Evolutionary conservation across 2,797 vertebrate species (phyloP).

Genomic region (Mionectes olivaceus): DNA sequence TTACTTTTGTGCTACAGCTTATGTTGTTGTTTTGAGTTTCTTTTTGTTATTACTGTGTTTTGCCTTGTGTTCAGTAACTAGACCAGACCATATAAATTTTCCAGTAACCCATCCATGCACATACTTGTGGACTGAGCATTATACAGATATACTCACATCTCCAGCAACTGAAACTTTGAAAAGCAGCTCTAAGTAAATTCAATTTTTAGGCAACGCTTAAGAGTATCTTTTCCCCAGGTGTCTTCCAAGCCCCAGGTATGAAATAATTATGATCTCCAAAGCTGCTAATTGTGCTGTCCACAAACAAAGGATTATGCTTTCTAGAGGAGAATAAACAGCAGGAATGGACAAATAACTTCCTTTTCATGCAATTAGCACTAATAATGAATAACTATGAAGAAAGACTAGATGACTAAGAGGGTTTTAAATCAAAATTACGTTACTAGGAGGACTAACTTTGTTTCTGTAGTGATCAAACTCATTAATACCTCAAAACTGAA

Average conservation of each 20-base stretch:
- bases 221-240: neutral
- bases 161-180: neutral
- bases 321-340: neutral
- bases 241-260: neutral
- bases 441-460: neutral
- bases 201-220: neutral
- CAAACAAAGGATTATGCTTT: conserved; percentile 28
- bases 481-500: neutral
- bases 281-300: conserved; percentile 3
- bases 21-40: neutral
- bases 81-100: neutral
- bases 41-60: neutral
- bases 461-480: neutral
- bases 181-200: neutral
- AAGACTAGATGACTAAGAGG: neutral
- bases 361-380: neutral
- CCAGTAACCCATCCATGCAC: neutral
- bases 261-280: conserved; percentile 30
- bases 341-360: neutral
- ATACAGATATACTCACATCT: neutral
- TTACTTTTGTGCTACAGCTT: neutral
- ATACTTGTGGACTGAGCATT: rapidly evolving
- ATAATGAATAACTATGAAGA: neutral
- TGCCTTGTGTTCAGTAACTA: neutral
- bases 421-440: neutral